Evolutionary conservation across 2,888 invertebrate species (phyloP).

Genomic region (Eilema sororculum): DNA sequence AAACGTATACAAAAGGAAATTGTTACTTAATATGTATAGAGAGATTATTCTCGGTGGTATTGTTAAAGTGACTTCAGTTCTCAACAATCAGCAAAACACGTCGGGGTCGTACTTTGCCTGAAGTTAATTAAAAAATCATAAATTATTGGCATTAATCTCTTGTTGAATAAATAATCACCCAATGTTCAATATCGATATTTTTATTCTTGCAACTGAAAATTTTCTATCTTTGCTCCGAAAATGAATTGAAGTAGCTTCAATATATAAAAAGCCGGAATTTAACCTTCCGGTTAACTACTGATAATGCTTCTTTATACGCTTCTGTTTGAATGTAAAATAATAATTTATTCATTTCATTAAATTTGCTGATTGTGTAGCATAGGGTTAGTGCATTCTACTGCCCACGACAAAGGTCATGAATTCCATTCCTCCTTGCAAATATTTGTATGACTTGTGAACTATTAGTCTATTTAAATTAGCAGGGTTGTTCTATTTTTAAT

Average conservation of each 20-base stretch:
- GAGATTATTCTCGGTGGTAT: constrained; percentile 60
- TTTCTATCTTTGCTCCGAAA: not conserved
- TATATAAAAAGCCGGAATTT: too few species aligned
- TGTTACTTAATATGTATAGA: constrained; percentile 64
- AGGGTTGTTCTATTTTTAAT: not conserved
- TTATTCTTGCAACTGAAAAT: not conserved
- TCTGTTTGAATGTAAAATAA: not conserved
- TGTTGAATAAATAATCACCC: too few species aligned
- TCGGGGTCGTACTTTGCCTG: too few species aligned
- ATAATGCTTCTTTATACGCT: not conserved
- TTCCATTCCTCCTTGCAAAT: not conserved
- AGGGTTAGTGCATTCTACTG: not conserved
- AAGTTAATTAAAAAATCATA: too few species aligned
- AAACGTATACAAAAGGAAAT: constrained; percentile 55
- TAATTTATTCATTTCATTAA: not conserved
- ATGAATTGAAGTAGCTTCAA: not conserved
- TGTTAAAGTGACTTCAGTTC: constrained; percentile 55
- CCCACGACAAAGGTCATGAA: not conserved
- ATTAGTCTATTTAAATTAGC: not conserved
- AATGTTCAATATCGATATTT: not conserved
- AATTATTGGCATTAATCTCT: too few species aligned
- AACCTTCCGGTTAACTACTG: not conserved
- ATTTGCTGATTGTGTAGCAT: not conserved
- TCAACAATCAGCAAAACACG: not conserved
- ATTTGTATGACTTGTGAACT: not conserved